These are phyloP conservation scores for Callithrix jacchus DNA, from an alignment of 2,113 vertebrate species.

Conservation along the genomic window DNA sequence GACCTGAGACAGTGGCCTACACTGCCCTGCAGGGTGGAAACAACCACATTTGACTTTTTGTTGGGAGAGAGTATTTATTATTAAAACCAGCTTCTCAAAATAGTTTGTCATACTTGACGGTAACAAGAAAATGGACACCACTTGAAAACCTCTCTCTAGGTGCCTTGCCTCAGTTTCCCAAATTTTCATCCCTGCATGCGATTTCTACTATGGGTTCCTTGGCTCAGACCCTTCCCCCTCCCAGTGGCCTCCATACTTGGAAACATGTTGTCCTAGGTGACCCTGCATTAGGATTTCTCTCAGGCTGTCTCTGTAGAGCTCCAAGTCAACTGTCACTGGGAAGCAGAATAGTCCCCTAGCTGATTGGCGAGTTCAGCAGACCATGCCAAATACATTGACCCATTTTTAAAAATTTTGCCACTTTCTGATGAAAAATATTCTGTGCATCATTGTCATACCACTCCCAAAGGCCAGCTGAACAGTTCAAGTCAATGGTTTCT, in stretches of 20 bases:
- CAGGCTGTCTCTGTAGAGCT: not conserved
- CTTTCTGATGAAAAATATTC: not conserved
- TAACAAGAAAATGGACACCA: not conserved
- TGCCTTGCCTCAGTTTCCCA: not conserved
- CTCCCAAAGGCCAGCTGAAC: not conserved
- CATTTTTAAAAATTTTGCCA: not conserved
- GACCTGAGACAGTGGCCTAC: not conserved
- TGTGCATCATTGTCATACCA: not conserved
- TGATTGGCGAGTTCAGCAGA: not conserved
- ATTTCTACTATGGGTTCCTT: not conserved
- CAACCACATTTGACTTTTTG: not conserved
- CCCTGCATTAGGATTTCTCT: not conserved
- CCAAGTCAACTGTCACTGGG: not conserved
- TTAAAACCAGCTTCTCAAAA: not conserved
- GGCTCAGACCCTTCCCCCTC: accelerated
- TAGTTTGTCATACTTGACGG: not conserved
- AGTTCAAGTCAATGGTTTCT: not conserved
- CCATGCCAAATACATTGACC: accelerated
- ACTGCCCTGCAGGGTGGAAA: not conserved
- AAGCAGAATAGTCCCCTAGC: not conserved
- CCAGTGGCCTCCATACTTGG: accelerated
- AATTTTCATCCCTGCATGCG: not conserved
- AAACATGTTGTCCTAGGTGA: not conserved
- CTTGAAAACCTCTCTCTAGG: not conserved
- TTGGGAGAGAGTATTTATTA: not conserved